A percentile compares a stretch with the other conserved stretches of the same genome.
Evolutionary conservation across 2,888 invertebrate genomes (phyloP).

Genomic region (Parapristionchus giblindavisi): DNA sequence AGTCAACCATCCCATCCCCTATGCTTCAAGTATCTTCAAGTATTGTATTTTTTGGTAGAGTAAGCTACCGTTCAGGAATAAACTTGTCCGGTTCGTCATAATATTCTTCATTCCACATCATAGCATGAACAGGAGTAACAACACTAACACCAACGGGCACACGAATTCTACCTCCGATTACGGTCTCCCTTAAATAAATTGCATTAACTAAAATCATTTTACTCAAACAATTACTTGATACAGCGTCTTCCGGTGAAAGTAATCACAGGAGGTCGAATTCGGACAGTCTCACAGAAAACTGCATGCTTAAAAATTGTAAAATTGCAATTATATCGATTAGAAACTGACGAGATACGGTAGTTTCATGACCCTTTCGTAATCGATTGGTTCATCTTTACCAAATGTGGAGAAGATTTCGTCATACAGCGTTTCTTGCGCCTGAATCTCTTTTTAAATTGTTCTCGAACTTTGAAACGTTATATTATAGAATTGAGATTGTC

Average conservation of each 20-base stretch:
- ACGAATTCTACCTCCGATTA: background rate
- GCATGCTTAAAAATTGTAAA: background rate
- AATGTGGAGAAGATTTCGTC: slow-evolving; percentile 12
- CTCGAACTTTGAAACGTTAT: too few species aligned
- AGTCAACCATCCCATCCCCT: too few species aligned
- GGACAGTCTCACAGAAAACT: slow-evolving; percentile 29
- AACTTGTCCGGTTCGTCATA: slow-evolving; percentile 8
- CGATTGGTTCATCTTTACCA: background rate
- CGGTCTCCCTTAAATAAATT: slow-evolving; percentile 5
- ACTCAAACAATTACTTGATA: background rate
- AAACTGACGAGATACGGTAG: background rate
- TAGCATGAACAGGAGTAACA: slow-evolving; percentile 1
- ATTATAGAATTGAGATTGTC: too few species aligned
- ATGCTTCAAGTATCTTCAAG: too few species aligned
- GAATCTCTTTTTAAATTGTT: too few species aligned
- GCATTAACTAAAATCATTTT: background rate
- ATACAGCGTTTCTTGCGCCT: slow-evolving; percentile 19
- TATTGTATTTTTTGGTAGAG: too few species aligned
- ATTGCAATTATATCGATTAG: background rate
- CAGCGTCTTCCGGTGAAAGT: slow-evolving; percentile 28
- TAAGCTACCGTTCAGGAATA: slow-evolving; percentile 20
- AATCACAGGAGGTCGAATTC: slow-evolving; percentile 15
- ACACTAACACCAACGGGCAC: slow-evolving; percentile 17
- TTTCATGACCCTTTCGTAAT: slow-evolving; percentile 32
- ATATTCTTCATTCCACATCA: slow-evolving; percentile 10